Conservation (phyloP, 2,113 vertebrate genomes). For the Romanogobio albipinnatus region DNA sequence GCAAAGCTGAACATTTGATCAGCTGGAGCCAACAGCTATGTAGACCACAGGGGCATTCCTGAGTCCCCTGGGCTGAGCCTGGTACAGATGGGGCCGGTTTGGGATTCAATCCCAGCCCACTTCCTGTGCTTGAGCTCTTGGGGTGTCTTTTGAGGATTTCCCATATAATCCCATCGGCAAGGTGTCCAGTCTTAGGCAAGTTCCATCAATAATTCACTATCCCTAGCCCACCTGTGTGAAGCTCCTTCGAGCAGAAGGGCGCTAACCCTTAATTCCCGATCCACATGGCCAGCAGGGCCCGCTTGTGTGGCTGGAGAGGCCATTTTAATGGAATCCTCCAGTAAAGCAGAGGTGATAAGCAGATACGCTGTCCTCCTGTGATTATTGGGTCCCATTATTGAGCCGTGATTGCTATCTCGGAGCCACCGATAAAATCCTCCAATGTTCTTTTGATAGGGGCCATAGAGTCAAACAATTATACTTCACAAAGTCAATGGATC, state of each 20-base stretch:
- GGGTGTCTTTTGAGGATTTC: slow-evolving; percentile 41
- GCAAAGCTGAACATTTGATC: slow-evolving; percentile 35
- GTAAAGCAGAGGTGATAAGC: slow-evolving; percentile 66
- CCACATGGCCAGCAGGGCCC: slow-evolving; percentile 19
- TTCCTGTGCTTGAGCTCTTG: slow-evolving; percentile 15
- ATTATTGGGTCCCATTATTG: slow-evolving; percentile 76
- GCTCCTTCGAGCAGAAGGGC: slow-evolving; percentile 35
- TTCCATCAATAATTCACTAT: slow-evolving; percentile 55
- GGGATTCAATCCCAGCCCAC: slow-evolving; percentile 40
- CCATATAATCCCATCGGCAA: slow-evolving; percentile 48
- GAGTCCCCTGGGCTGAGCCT: slow-evolving; percentile 35
- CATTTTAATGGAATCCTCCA: slow-evolving; percentile 58
- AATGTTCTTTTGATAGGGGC: slow-evolving; percentile 41
- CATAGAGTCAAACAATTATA: slow-evolving; percentile 21
- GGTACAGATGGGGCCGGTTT: slow-evolving; percentile 44
- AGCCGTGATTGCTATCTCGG: slow-evolving; percentile 72
- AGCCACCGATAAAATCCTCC: slow-evolving; percentile 57
- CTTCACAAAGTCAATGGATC: slow-evolving; percentile 32
- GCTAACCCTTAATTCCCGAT: slow-evolving; percentile 49
- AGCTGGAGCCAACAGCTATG: slow-evolving; percentile 47
- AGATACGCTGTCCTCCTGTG: slow-evolving; percentile 66
- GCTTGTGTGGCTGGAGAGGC: slow-evolving; percentile 11
- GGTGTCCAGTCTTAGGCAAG: slow-evolving; percentile 42
- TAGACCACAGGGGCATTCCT: slow-evolving; percentile 33
- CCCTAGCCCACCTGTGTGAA: slow-evolving; percentile 32